Evolutionary conservation across 2,113 vertebrate species (phyloP).

Genomic region (Ondatra zibethicus): DNA sequence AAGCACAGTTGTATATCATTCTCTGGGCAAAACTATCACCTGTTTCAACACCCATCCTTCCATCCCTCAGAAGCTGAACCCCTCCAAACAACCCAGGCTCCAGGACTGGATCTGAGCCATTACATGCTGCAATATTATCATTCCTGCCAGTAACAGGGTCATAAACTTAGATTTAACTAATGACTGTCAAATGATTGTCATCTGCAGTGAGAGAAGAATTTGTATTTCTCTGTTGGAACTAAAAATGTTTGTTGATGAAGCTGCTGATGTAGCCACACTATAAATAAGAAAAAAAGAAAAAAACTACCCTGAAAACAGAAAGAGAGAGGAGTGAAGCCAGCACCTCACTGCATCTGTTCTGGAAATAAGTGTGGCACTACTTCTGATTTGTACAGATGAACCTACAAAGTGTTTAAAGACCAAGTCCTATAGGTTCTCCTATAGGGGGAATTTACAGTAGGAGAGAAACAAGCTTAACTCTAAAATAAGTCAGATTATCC

Average conservation of each 20-base stretch:
- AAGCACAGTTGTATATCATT: background rate
- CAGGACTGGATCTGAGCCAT: background rate
- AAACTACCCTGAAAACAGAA: background rate
- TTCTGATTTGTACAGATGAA: background rate
- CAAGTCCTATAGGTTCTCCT: background rate
- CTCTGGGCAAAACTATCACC: background rate
- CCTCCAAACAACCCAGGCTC: background rate
- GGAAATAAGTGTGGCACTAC: background rate
- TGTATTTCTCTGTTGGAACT: background rate
- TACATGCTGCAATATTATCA: background rate
- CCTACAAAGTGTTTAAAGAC: background rate
- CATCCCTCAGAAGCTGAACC: background rate
- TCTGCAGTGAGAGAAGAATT: background rate
- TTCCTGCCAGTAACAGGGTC: background rate
- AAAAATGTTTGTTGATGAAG: background rate
- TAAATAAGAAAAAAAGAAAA: background rate
- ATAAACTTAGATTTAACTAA: background rate
- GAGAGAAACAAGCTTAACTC: constrained; percentile 11
- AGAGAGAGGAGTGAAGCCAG: background rate
- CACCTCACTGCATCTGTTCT: background rate
- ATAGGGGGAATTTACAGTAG: background rate
- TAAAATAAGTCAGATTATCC: constrained; percentile 13
- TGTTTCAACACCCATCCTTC: background rate
- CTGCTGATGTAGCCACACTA: background rate
- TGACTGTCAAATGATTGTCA: background rate